A percentile compares a stretch with the other conserved stretches of the same genome.
Conservation (phyloP, 2,797 vertebrate species). For the Pampus argenteus region DNA sequence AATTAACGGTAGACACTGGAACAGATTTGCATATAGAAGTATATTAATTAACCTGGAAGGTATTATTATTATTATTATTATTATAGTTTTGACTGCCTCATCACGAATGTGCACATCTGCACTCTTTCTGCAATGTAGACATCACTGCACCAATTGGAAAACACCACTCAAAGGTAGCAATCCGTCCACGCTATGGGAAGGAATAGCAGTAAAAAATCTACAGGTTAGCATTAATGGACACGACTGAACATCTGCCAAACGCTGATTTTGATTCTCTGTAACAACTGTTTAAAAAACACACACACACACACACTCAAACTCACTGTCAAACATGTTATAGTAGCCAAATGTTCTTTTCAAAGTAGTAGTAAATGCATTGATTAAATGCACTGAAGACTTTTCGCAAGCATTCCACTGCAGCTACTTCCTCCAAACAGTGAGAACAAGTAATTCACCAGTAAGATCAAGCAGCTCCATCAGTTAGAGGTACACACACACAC, state of each 20-base stretch:
- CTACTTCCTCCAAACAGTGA: background rate
- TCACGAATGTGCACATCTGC: too few species aligned
- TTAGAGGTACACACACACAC: conserved; percentile 13
- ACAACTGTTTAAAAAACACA: background rate
- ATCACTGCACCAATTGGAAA: background rate
- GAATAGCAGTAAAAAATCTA: background rate
- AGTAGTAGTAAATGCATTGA: background rate
- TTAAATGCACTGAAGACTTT: background rate
- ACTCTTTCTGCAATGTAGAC: background rate
- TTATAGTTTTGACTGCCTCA: background rate
- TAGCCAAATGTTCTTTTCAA: background rate
- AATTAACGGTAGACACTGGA: background rate
- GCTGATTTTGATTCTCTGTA: too few species aligned
- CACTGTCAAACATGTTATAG: too few species aligned
- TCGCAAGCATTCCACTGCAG: background rate
- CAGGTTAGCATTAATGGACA: background rate
- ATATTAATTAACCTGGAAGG: background rate
- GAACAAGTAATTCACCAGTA: conserved; percentile 5
- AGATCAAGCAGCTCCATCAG: conserved; percentile 23
- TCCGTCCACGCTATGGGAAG: too few species aligned
- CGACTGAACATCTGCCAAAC: too few species aligned
- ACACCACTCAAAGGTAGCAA: background rate
- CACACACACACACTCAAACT: too few species aligned
- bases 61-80: background rate
- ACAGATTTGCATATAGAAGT: background rate